These are phyloP conservation scores for Galeopsomyia nigrocyanea DNA, from an alignment of 2,888 invertebrate genomes.

Conservation along the genomic window DNA sequence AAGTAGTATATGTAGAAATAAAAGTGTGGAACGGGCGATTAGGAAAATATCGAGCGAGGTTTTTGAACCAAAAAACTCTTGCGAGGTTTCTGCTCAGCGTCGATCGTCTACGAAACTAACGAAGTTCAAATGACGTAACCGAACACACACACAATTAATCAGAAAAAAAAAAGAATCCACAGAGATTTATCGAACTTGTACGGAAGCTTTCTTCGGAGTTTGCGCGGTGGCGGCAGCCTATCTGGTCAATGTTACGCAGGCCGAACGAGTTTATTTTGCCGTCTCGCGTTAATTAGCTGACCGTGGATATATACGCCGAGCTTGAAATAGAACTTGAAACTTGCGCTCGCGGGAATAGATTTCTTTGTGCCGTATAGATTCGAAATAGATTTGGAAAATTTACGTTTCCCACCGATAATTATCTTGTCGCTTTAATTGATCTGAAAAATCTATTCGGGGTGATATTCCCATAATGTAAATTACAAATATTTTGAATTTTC, in stretches of 20 bases:
- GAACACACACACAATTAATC: conserved; percentile 2
- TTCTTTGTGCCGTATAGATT: too few species aligned
- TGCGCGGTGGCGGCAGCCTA: too few species aligned
- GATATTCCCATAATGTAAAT: too few species aligned
- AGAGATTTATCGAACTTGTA: background rate
- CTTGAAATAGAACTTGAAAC: conserved; percentile 5
- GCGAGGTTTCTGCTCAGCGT: background rate
- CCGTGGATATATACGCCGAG: background rate
- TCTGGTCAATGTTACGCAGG: conserved; percentile 4
- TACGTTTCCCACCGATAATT: too few species aligned
- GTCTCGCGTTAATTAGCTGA: background rate
- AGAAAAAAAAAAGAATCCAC: background rate
- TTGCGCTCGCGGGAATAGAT: too few species aligned
- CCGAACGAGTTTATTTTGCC: conserved; percentile 16
- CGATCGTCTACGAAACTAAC: background rate
- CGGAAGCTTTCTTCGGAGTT: conserved; percentile 4
- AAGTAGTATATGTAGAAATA: too few species aligned
- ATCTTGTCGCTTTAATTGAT: too few species aligned
- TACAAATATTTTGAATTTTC: conserved; percentile 70
- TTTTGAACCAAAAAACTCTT: background rate
- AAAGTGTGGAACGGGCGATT: too few species aligned
- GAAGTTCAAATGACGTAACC: conserved; percentile 7
- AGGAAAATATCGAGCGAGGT: background rate
- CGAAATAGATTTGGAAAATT: too few species aligned
- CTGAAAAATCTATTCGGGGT: too few species aligned